Conservation (phyloP, 1,140 invertebrate species). For the Amphibalanus amphitrite region DNA sequence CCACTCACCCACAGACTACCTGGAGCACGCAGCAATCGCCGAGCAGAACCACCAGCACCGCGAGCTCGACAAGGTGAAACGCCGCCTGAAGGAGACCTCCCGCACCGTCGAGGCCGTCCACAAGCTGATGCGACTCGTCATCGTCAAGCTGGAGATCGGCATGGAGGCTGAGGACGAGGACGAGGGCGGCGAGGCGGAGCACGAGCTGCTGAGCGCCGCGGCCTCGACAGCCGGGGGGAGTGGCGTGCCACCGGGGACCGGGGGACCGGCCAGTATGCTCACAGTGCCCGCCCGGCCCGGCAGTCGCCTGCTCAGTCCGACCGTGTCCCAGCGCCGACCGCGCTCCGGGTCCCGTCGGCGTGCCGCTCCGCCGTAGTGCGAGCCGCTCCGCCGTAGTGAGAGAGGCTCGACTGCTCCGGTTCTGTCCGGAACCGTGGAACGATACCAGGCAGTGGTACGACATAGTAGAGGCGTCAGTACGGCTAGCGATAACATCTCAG, state of each 20-base stretch:
- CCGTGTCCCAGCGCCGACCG: slow-evolving; percentile 12
- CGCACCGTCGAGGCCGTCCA: background rate
- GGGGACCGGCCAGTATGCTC: background rate
- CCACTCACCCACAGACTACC: background rate
- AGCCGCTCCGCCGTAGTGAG: too few relatives aligned
- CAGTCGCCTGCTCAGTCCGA: slow-evolving; percentile 6
- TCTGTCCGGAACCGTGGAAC: too few relatives aligned
- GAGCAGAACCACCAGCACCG: background rate
- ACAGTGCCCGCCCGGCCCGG: background rate
- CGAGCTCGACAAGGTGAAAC: slow-evolving; percentile 1
- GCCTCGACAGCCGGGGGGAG: too few relatives aligned
- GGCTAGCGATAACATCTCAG: too few relatives aligned
- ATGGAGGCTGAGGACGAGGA: background rate
- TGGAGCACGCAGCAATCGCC: background rate
- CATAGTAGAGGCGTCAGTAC: too few relatives aligned
- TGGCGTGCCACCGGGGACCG: too few relatives aligned
- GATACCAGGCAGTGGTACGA: too few relatives aligned
- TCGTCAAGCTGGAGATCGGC: background rate
- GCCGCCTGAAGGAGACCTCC: background rate
- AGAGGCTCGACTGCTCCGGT: too few relatives aligned
- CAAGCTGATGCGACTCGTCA: background rate
- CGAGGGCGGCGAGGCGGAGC: background rate
- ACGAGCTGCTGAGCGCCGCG: too few relatives aligned
- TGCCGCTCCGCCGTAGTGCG: slow-evolving; percentile 12
- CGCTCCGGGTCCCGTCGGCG: slow-evolving; percentile 12